phyloP scores from a whole-genome alignment of 2,113 vertebrate genomes.

The Protobothrops mucrosquamatus region DNA sequence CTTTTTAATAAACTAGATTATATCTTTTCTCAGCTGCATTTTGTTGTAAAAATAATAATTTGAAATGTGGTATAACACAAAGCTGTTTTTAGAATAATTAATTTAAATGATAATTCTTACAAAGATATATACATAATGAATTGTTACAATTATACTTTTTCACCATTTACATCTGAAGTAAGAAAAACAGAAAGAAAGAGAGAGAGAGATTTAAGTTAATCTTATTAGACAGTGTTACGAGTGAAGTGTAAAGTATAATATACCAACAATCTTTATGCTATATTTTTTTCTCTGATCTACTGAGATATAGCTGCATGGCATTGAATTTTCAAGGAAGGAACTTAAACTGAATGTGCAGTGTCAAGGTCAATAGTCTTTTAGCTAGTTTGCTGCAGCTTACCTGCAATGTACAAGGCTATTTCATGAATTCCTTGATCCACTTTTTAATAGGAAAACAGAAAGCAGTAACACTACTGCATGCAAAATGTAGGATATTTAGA shows the following conservation, averaged over 20 bases:
- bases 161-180: not conserved
- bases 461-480: no score
- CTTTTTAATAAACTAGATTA: conserved; percentile 19
- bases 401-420: no score
- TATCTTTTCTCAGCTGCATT: conserved; percentile 19
- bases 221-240: not conserved
- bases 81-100: not conserved
- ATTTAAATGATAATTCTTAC: not conserved
- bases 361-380: not conserved
- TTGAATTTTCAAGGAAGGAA: not conserved
- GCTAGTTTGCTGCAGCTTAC: not conserved
- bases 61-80: conserved; percentile 9
- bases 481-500: no score
- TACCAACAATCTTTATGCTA: not conserved
- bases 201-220: no score
- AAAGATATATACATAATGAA: not conserved
- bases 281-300: not conserved
- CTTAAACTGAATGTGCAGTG: not conserved
- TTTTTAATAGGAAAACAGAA: no score
- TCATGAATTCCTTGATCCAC: no score
- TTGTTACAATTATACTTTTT: not conserved
- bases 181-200: not conserved
- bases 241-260: not conserved
- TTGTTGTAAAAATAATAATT: conserved; percentile 18
- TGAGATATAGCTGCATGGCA: not conserved